Base-by-base conservation (phyloP, 1,140 invertebrate genomes). In the Euura saliciscinereae region DNA sequence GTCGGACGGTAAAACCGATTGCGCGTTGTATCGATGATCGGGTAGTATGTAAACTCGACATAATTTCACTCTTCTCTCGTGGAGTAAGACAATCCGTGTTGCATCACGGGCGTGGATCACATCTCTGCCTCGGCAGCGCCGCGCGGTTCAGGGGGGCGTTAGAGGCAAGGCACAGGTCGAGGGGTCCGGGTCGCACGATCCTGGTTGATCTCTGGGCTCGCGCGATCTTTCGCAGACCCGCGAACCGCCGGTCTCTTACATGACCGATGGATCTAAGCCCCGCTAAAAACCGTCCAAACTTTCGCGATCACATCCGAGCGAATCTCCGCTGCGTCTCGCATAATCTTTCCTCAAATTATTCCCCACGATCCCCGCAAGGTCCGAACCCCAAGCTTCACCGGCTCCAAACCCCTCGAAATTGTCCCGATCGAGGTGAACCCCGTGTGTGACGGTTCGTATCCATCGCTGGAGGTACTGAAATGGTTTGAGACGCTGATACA, bases 141-240 rank as follows among this genome's bases (percentile, higher is more conserved):
- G 28, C 51, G 51, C 8, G 51, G 51, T 3, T 59, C 28, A 28
- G 8, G 51, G 51, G 51, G 51, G 51, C 8, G 8, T 8, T 59
- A 8, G 51, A 59, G 51, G 51, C 51, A 59, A 59, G 13, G 51
- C 51, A 59, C 51, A 59, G 51, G 51, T 59, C 51, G 85, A 85
- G 84, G 84, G 84, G 83, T 85, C 84, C 85, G 84, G 85, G 86
- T 87, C 85, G 83, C 85, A 86, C 86, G 86, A 87, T 86, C 84
- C 82, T 83, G 83, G 79, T 86, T 85, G 86, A 86, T 86, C 84
- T 86, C 44, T 69, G 43, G 44, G 69, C 67, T 69, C 65, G 73
- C 64, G 69, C 65, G 65, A 65, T 13, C 65, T 28, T 59, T 70
- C 43, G 28, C 11, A 46, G 45, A n/a, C n/a, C 3, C 11, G 7